Conservation (phyloP, 2,113 vertebrate species). For the Hipposideros armiger region DNA sequence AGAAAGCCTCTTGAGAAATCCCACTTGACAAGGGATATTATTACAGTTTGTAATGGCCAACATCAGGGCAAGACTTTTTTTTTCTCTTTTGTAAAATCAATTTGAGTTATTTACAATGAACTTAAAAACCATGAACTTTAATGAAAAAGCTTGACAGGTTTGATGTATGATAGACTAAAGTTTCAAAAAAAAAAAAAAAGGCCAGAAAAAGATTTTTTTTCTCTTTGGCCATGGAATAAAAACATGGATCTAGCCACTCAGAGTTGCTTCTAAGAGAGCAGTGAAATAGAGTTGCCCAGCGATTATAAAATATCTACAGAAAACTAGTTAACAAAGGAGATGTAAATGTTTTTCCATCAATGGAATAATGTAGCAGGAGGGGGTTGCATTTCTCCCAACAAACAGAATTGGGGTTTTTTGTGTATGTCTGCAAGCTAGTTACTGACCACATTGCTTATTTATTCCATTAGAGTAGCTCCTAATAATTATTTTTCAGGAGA, state of each 20-base stretch:
- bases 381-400: slow-evolving; percentile 84
- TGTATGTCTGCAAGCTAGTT: slow-evolving; percentile 81
- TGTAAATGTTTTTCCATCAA: slow-evolving; percentile 90
- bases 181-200: slow-evolving; percentile 76
- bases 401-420: slow-evolving; percentile 82
- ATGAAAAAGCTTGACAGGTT: slow-evolving; percentile 82
- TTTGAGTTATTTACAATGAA: slow-evolving; percentile 86
- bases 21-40: slow-evolving; percentile 72
- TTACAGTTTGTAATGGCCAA: slow-evolving; percentile 68
- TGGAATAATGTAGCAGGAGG: slow-evolving; percentile 90
- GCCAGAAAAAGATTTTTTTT: slow-evolving; percentile 54
- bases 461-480: slow-evolving; percentile 48
- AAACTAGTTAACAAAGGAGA: slow-evolving; percentile 89
- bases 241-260: slow-evolving; percentile 58
- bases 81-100: slow-evolving; percentile 82
- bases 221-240: slow-evolving; percentile 76
- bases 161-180: slow-evolving; percentile 75
- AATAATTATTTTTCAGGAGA: slow-evolving; percentile 74
- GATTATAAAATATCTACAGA: slow-evolving; percentile 88
- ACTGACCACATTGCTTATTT: slow-evolving; percentile 68
- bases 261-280: slow-evolving; percentile 79
- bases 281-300: slow-evolving; percentile 79
- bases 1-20: slow-evolving; percentile 74
- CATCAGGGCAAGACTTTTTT: slow-evolving; percentile 70
- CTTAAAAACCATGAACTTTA: slow-evolving; percentile 78